Base-by-base conservation (phyloP, 2,888 invertebrate species). In the Oxytorus armatus region DNA sequence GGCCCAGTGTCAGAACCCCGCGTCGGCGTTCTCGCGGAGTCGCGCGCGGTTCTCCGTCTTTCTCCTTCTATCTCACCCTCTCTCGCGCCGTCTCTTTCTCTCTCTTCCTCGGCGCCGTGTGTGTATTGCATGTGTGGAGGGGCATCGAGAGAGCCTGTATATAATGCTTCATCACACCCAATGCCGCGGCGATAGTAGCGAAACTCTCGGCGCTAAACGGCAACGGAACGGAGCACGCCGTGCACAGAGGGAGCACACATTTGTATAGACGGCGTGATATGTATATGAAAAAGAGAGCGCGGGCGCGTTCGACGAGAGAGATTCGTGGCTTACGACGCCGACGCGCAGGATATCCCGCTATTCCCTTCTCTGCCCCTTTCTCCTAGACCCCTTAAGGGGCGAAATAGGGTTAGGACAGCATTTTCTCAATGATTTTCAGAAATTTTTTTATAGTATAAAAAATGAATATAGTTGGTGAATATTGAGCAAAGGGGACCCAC, bases 1-100 rank as follows among this genome's bases (percentile, higher is more conserved):
- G 78, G 55, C 69, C 83, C 86, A 85, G 85, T 86, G 88, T 87
- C 88, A 86, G 86, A 84, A 77, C 42, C 59, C 74, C 77, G 80
- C 83, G 82, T 84, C 80, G 80, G 82, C 82, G 83, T 85, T 76
- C 79, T 77, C 76, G 78, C 65, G 65, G 61, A 47, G 70, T 68
- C 68, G 78, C 66, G 73, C 75, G 55, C 79, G 73, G 47, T 49
- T 49, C 39, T 53, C 18, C 47, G 7, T 10, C 49, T 39, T 39
- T 42, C 59, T 36, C 23, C 21, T 25, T 49, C 51, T 4, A 11
- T 14, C 33, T 33, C 18, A 11, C 66, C 23, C 33, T 10, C 51
- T 51, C 51, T 51, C 66, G 23, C 68, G 10, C 39, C 3, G 29
- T 1, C 7, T 23, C 42, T 16, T 25, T 8, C 55, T 69, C 42